Conservation (phyloP, 2,797 vertebrate species). For the Acanthornis magna region DNA sequence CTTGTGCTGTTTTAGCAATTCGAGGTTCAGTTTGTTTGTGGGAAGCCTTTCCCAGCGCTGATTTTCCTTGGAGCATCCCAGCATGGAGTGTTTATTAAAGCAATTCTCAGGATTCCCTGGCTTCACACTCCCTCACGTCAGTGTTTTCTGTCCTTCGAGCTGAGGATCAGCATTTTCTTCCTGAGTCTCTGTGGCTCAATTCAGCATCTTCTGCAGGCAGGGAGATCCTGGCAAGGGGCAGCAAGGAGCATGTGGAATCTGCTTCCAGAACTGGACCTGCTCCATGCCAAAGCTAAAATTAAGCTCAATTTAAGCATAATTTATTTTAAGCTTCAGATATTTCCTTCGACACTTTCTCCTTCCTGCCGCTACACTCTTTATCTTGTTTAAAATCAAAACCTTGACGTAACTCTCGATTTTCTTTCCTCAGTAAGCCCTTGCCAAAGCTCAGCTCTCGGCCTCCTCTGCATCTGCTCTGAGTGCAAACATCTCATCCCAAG, state of each 20-base stretch:
- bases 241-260: neutral
- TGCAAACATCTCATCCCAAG: neutral
- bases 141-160: neutral
- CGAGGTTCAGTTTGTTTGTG: neutral
- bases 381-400: neutral
- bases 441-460: neutral
- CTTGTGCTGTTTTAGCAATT: accelerated
- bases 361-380: neutral
- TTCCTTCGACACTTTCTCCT: neutral
- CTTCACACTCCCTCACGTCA: neutral
- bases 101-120: neutral
- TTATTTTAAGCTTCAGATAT: neutral
- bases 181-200: neutral
- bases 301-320: neutral
- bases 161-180: accelerated
- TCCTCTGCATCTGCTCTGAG: neutral
- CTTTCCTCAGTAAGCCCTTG: neutral
- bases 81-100: neutral
- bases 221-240: neutral
- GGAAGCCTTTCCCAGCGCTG: neutral
- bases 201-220: neutral
- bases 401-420: neutral
- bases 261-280: neutral
- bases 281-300: neutral
- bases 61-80: neutral